Evolutionary conservation across 2,797 vertebrate species (phyloP).

Genomic region (Xiphophorus birchmanni): DNA sequence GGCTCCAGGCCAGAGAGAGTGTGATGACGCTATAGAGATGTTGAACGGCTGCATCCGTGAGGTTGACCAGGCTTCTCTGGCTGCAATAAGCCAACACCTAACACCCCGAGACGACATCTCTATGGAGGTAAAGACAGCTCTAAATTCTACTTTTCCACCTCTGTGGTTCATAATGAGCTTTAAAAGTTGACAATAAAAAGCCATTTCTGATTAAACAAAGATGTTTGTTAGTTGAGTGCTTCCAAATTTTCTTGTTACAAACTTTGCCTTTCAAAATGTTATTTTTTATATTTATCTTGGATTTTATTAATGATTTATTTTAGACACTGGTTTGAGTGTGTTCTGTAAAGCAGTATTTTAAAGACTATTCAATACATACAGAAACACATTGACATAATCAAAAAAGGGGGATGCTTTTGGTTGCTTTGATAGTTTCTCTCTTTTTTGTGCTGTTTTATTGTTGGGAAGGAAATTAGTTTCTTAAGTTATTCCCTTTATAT

Average conservation of each 20-base stretch:
- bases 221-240: neutral
- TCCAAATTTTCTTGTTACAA: neutral
- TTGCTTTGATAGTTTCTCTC: neutral
- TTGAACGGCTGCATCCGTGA: slow-evolving; percentile 93
- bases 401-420: neutral
- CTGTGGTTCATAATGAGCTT: neutral
- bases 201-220: neutral
- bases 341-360: neutral
- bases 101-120: slow-evolving; percentile 94
- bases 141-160: neutral
- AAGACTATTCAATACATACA: neutral
- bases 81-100: slow-evolving; percentile 95
- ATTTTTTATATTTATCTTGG: neutral
- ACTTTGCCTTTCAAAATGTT: neutral
- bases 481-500: neutral
- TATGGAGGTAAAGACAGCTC: slow-evolving; percentile 85
- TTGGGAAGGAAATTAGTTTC: neutral
- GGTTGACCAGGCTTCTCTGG: slow-evolving; percentile 95
- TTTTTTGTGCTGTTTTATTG: neutral
- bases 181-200: neutral
- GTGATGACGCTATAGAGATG: slow-evolving; percentile 92
- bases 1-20: slow-evolving; percentile 96
- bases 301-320: neutral
- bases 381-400: neutral
- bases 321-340: neutral